phyloP scores from a whole-genome alignment of 2,888 invertebrate species.

The Lithodes maja region DNA sequence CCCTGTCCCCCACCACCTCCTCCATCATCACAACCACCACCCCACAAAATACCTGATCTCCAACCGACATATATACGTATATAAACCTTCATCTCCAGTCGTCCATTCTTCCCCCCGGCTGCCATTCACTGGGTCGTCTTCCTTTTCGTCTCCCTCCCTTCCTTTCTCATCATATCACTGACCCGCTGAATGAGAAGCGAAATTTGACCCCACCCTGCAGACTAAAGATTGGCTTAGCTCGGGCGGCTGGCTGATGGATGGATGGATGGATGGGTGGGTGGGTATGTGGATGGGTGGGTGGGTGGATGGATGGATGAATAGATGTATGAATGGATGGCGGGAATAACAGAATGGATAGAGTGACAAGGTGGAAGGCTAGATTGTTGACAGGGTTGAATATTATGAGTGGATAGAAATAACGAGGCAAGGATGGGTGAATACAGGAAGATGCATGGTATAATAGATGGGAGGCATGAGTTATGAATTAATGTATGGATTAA shows the following conservation, averaged over 20 bases:
- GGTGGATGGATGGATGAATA: neutral
- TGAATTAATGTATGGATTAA: too few relatives aligned
- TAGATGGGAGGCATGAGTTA: too few relatives aligned
- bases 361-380: neutral
- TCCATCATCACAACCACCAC: too few relatives aligned
- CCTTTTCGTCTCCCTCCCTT: neutral
- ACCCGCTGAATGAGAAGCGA: slow-evolving; percentile 40
- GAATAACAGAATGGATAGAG: neutral
- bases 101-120: neutral
- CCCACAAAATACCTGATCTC: too few relatives aligned
- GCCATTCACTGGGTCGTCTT: neutral
- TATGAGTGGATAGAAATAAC: neutral
- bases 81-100: too few relatives aligned
- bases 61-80: too few relatives aligned
- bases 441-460: too few relatives aligned
- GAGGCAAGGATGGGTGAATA: neutral
- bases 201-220: slow-evolving; percentile 29
- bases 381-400: neutral
- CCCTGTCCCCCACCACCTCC: too few relatives aligned
- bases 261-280: neutral
- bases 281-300: neutral
- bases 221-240: neutral
- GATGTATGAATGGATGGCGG: neutral
- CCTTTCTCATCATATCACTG: slow-evolving; percentile 53
- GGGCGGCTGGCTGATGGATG: neutral